phyloP scores from a whole-genome alignment of 2,797 vertebrate genomes.

The Decapterus maruadsi region DNA sequence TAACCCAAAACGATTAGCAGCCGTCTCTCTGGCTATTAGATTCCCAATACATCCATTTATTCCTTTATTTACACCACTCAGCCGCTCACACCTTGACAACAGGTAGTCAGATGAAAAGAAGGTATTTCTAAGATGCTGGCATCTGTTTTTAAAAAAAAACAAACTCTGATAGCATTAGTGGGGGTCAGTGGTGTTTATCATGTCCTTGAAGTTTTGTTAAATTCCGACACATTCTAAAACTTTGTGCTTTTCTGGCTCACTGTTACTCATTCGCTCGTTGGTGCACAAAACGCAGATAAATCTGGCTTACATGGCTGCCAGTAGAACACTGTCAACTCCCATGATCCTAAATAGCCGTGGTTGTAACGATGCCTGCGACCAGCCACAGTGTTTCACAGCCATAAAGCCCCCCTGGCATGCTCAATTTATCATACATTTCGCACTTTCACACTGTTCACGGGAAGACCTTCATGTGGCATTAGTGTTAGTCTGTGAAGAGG shows the following conservation, averaged over 20 bases:
- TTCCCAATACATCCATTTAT: slow-evolving; percentile 53
- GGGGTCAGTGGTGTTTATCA: slow-evolving; percentile 28
- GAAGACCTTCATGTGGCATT: slow-evolving; percentile 77
- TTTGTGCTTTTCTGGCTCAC: slow-evolving; percentile 23
- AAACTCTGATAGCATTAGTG: slow-evolving; percentile 14
- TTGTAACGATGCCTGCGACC: slow-evolving; percentile 74
- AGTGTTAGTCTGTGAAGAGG: slow-evolving; percentile 70
- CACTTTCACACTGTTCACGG: slow-evolving; percentile 76
- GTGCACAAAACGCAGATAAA: slow-evolving; percentile 61
- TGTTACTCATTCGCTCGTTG: slow-evolving; percentile 53
- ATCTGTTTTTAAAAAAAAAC: slow-evolving; percentile 7
- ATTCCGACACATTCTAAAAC: slow-evolving; percentile 49
- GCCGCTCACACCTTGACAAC: slow-evolving; percentile 61
- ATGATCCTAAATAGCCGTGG: slow-evolving; percentile 73
- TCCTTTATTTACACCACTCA: slow-evolving; percentile 72
- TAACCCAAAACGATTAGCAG: slow-evolving; percentile 35
- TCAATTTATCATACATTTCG: slow-evolving; percentile 81
- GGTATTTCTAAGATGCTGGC: slow-evolving; percentile 12
- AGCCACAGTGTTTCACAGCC: slow-evolving; percentile 68
- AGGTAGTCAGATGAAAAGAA: slow-evolving; percentile 50
- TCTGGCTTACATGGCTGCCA: slow-evolving; percentile 69
- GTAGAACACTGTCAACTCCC: slow-evolving; percentile 73
- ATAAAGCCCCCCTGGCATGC: slow-evolving; percentile 66
- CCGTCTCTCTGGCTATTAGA: not conserved
- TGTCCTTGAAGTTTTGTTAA: slow-evolving; percentile 59